Evolutionary conservation across 1,140 invertebrate genomes (phyloP), one percentile per base, ranked within the genome.

Genomic region (Drosophila asahinai): DNA sequence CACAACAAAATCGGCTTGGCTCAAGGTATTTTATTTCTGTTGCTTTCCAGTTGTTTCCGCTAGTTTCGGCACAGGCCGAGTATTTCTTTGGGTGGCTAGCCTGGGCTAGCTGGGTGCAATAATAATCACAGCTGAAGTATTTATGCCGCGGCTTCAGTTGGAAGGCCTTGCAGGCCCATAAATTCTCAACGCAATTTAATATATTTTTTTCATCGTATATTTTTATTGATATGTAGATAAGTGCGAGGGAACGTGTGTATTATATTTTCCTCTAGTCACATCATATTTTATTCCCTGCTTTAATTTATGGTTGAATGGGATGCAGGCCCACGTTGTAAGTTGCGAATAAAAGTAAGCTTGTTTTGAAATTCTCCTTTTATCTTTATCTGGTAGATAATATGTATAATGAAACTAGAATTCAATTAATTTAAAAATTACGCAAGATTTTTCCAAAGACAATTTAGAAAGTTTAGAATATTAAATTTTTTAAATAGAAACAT

Each of bases 71-170:
- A 22, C 22, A 15, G 42, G 33, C 43, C 62, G 15, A 47, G 61
- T 52, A 57, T 49, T 36, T 55, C 27, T n/a, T 25, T 36, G 51
- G 58, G 59, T 80, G 52, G 43, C 61, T 66, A 40, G 45, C 48
- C 25, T 58, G 58, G 33, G 43, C 61, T 66, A 40, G 45, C 48
- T 30, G 62, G 58, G 33, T 72, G 67, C 73, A 70, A 74, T 66
- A 80, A 59, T 80, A 84, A 77, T 84, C 80, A 86, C 82, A 63
- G 73, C 64, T 86, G 82, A 84, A 74, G 82, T 74, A 86, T 84
- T 84, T 84, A 84, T 84, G 70, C 62, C 64, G 62, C 49, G 62
- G 74, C 65, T 61, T 73, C 30, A 33, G 25, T 36, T 54, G 71
- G 75, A 83, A 83, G 82, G 83, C 61, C 82, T 81, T 68, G 74